phyloP scores from a whole-genome alignment of 2,888 invertebrate species.

The Cheilosia scutellata region DNA sequence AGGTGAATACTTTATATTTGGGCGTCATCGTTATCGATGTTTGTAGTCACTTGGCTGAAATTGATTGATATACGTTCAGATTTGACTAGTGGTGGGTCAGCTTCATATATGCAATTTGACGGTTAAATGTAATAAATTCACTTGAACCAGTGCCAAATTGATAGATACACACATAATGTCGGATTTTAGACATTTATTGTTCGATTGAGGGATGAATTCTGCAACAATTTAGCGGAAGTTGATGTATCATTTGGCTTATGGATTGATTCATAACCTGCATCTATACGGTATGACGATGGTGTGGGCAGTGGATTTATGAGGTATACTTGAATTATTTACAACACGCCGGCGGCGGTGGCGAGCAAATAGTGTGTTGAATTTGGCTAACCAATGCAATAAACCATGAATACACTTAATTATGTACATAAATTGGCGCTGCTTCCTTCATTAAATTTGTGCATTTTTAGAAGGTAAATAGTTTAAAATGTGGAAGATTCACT shows the following conservation, averaged over 20 bases:
- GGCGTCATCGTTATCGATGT: background rate
- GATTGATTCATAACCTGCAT: background rate
- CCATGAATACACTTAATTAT: background rate
- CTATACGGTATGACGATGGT: background rate
- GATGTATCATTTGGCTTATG: background rate
- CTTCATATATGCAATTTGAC: background rate
- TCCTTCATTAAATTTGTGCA: too few relatives aligned
- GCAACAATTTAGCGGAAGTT: slow-evolving; percentile 1
- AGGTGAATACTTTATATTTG: background rate
- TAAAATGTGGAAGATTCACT: too few relatives aligned
- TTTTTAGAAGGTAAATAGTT: too few relatives aligned
- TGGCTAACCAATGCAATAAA: background rate
- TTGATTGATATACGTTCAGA: slow-evolving; percentile 41
- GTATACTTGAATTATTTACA: background rate
- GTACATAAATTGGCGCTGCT: background rate
- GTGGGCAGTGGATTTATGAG: background rate
- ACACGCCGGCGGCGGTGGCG: background rate
- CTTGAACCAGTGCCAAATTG: slow-evolving; percentile 27
- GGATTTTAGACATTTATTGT: slow-evolving; percentile 4
- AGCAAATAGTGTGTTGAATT: background rate
- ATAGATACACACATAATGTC: background rate
- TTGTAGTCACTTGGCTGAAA: background rate
- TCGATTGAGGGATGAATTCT: background rate
- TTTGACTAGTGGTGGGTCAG: slow-evolving; percentile 3
- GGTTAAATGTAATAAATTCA: slow-evolving; percentile 12